Evolutionary conservation across 2,113 vertebrate genomes (phyloP), one percentile per base, ranked within the genome.

Genomic region (Alexandromys fortis): DNA sequence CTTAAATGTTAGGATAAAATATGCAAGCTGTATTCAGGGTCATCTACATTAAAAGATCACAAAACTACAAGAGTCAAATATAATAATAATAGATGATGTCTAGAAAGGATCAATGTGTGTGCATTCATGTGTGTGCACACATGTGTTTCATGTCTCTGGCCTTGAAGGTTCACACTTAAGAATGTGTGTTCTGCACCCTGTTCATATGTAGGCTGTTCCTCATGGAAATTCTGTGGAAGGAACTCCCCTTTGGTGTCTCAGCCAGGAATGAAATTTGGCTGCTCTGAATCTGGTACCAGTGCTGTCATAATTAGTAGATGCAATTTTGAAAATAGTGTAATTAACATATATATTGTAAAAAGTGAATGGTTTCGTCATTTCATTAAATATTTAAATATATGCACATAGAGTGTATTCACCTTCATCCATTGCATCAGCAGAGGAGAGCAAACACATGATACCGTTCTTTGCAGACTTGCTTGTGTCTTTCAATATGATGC

Each of bases 271-370:
- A 3, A 3, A 63, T 47, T 8, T 4, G 4, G 1, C 11, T 47
- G 24, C 38, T 12, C 3, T 0, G 30, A 86, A 11, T 21, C 45
- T 16, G 1, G 12, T 42, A 30, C 7, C n/a, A 11, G 12, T 19
- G 24, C 17, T 49, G 0, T 7, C 3, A n/a, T 7, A 35, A 68
- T 83, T 0, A 49, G 22, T 38, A 49, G n/a, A 1, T 3, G 17
- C 61, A 45, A 45, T 52, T 72, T 67, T 67, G 13, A 63, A 67
- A 65, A 21, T 19, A 47, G 19, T 86, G 1, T 45, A 47, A 45
- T 47, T 35, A 21, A 0, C 42, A 47, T 86, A 47, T 47, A 67
- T 45, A 85, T 65, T 63, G 7, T 67, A 67, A 67, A 63, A 67
- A 21, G 14, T 67, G 17, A 47, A 12, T 63, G 2, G 42, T 47